phyloP scores from a whole-genome alignment of 2,797 vertebrate species.

The Chelon auratus region DNA sequence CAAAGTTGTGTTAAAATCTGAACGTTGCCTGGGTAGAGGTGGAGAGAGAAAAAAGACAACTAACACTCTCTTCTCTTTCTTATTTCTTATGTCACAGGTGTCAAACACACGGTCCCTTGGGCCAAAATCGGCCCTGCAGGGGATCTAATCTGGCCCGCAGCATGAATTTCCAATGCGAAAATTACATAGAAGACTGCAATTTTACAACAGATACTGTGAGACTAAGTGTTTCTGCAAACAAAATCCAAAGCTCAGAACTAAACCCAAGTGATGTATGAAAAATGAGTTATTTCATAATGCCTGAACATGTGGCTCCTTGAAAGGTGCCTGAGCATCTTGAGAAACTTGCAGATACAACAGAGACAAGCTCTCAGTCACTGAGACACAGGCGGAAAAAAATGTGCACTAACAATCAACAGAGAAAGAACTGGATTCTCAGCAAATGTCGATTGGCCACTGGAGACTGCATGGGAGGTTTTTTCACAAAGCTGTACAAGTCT shows the following conservation, averaged over 20 bases:
- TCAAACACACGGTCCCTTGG: too few species aligned
- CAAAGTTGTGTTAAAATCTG: too few species aligned
- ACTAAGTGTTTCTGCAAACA: background rate
- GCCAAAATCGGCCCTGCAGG: too few species aligned
- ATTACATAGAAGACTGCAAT: background rate
- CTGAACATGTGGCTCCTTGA: constrained; percentile 58
- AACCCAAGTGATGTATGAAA: constrained; percentile 34
- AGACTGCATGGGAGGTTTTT: constrained; percentile 83
- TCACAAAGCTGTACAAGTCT: constrained; percentile 83
- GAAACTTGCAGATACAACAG: constrained; percentile 14
- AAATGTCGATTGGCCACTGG: constrained; percentile 86
- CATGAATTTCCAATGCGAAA: background rate
- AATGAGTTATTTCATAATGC: constrained; percentile 44
- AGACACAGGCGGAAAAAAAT: constrained; percentile 65
- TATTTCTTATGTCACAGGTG: too few species aligned
- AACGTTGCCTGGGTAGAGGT: too few species aligned
- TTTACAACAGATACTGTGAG: background rate
- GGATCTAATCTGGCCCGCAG: too few species aligned
- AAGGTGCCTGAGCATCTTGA: constrained; percentile 18
- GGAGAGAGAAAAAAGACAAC: too few species aligned
- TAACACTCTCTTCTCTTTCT: too few species aligned
- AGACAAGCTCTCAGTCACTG: constrained; percentile 48
- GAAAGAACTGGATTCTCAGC: constrained; percentile 84
- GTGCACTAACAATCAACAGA: constrained; percentile 76
- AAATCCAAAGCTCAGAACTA: constrained; percentile 45